These are phyloP conservation scores for Tinamus major DNA, from an alignment of 2,797 vertebrate species.

Conservation along the genomic window DNA sequence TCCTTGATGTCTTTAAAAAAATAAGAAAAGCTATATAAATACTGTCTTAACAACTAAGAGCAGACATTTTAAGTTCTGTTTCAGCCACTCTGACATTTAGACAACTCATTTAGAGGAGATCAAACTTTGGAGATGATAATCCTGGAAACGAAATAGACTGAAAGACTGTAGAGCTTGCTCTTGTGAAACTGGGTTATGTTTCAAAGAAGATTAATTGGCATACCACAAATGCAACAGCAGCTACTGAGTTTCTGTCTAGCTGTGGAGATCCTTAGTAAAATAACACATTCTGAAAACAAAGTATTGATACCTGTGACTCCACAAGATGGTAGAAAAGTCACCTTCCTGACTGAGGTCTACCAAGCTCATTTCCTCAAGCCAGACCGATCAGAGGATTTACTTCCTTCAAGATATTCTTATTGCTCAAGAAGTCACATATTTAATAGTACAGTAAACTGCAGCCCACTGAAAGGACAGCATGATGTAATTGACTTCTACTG, in stretches of 20 bases:
- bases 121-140: neutral
- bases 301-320: neutral
- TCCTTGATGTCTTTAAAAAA: neutral
- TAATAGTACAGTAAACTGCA: neutral
- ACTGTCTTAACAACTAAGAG: neutral
- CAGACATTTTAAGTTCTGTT: neutral
- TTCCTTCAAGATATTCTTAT: neutral
- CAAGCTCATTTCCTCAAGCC: neutral
- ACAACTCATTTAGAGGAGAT: neutral
- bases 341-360: neutral
- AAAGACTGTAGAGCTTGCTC: neutral
- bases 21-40: neutral
- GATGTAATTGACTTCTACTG: neutral
- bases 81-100: neutral
- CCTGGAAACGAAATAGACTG: neutral
- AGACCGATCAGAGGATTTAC: neutral
- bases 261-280: neutral
- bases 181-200: neutral
- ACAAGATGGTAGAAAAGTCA: neutral
- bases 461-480: neutral
- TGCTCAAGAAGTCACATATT: accelerated
- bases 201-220: neutral
- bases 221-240: neutral
- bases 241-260: neutral
- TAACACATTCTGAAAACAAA: neutral